Evolutionary conservation across 1,140 invertebrate genomes (phyloP).

Genomic region (Diploscapter pachys): DNA sequence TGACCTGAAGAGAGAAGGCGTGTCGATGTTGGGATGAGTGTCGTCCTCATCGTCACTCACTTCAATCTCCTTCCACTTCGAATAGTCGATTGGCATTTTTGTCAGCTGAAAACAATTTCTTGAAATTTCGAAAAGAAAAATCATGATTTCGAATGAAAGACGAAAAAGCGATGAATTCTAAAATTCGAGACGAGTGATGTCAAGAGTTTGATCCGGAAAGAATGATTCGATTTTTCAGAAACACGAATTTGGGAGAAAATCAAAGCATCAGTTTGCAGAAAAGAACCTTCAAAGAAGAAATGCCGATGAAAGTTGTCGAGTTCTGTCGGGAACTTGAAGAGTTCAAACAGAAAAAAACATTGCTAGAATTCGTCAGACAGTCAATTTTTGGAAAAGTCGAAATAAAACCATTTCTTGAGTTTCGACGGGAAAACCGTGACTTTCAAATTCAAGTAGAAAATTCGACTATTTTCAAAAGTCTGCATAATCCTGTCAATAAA

Average conservation of each 20-base stretch:
- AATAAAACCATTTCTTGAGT: too few species aligned
- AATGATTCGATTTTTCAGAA: neutral
- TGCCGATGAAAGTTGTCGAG: neutral
- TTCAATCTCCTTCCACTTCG: constrained; percentile 43
- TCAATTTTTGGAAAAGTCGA: too few species aligned
- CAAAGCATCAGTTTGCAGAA: neutral
- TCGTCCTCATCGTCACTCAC: constrained; percentile 99
- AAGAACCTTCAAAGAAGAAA: neutral
- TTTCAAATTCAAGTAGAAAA: too few species aligned
- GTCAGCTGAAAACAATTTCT: neutral
- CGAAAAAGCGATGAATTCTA: neutral
- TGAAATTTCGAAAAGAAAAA: neutral
- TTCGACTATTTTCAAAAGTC: too few species aligned
- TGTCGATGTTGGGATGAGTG: constrained; percentile 98
- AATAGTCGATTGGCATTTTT: constrained; percentile 44
- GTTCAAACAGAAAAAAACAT: neutral
- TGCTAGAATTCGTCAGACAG: neutral
- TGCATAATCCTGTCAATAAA: too few species aligned
- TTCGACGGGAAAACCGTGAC: too few species aligned
- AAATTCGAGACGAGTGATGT: neutral
- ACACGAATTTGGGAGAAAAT: neutral
- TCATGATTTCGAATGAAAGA: neutral
- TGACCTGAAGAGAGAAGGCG: constrained; percentile 78
- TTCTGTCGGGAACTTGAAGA: neutral
- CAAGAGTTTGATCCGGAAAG: neutral